These are phyloP conservation scores for Zele albiditarsus DNA, from an alignment of 2,888 invertebrate genomes.

Conservation along the genomic window DNA sequence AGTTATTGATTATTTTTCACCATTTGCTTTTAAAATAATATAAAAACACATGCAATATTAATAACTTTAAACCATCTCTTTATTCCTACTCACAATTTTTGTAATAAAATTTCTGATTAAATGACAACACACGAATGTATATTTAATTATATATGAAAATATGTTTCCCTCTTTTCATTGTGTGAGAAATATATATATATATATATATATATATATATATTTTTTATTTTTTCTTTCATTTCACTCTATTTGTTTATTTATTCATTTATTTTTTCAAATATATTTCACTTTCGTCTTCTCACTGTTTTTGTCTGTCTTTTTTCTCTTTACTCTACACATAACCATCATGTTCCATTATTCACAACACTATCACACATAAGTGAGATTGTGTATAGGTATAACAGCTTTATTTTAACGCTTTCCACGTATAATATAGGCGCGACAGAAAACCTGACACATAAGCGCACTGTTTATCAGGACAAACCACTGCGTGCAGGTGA, in stretches of 20 bases:
- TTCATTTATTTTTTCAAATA: not conserved
- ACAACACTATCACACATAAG: not conserved
- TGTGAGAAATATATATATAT: too few relatives aligned
- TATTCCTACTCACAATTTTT: too few relatives aligned
- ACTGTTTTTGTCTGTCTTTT: not conserved
- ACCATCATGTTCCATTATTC: slow-evolving; percentile 44
- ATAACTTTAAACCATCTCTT: not conserved
- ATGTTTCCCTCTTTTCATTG: too few relatives aligned
- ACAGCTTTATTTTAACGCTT: slow-evolving; percentile 56
- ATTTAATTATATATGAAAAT: too few relatives aligned
- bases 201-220: too few relatives aligned
- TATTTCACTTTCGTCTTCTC: not conserved
- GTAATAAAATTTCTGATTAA: too few relatives aligned
- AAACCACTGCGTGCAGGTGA: slow-evolving; percentile 17
- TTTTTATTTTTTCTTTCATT: not conserved
- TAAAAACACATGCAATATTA: not conserved
- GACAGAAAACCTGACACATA: slow-evolving; percentile 7
- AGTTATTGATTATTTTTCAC: not conserved
- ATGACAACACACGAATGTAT: too few relatives aligned
- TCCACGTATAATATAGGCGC: slow-evolving; percentile 26
- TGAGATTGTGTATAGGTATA: slow-evolving; percentile 26
- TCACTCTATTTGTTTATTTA: not conserved
- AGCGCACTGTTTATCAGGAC: slow-evolving; percentile 22
- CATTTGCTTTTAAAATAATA: not conserved
- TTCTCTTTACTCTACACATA: not conserved